Conservation (phyloP, 2,888 invertebrate genomes). For the Nycteola revayana region DNA sequence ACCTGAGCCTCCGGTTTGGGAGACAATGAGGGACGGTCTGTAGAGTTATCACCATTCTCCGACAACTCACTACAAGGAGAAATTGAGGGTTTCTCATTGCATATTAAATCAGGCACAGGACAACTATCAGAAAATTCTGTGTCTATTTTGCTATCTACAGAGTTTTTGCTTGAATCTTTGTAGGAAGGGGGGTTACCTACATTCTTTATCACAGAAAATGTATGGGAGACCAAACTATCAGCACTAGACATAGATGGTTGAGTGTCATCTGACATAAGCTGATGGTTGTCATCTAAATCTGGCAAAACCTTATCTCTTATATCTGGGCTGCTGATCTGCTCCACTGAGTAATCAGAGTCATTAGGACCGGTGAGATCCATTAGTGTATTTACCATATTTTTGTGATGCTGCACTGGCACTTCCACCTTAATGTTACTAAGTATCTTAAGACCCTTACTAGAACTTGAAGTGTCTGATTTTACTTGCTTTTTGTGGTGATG, state of each 20-base stretch:
- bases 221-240: slow-evolving; percentile 52
- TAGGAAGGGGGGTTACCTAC: slow-evolving; percentile 55
- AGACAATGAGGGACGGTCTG: slow-evolving; percentile 49
- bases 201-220: slow-evolving; percentile 75
- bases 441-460: slow-evolving; percentile 72
- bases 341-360: slow-evolving; percentile 53
- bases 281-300: slow-evolving; percentile 68
- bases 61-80: slow-evolving; percentile 77
- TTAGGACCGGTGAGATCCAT: slow-evolving; percentile 68
- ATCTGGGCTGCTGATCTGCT: slow-evolving; percentile 54
- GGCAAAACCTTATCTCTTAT: slow-evolving; percentile 68
- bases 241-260: slow-evolving; percentile 49
- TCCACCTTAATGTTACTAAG: slow-evolving; percentile 79
- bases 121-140: slow-evolving; percentile 69
- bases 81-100: slow-evolving; percentile 77
- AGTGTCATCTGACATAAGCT: slow-evolving; percentile 43
- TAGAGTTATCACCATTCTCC: slow-evolving; percentile 69
- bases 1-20: slow-evolving; percentile 47
- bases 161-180: slow-evolving; percentile 54
- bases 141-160: slow-evolving; percentile 59
- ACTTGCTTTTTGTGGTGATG: slow-evolving; percentile 42
- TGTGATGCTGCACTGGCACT: slow-evolving; percentile 73
- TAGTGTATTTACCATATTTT: slow-evolving; percentile 70
- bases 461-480: slow-evolving; percentile 48
- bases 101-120: slow-evolving; percentile 74